Evolutionary conservation across 2,797 vertebrate species (phyloP).

Genomic region (Etheostoma nigrum): DNA sequence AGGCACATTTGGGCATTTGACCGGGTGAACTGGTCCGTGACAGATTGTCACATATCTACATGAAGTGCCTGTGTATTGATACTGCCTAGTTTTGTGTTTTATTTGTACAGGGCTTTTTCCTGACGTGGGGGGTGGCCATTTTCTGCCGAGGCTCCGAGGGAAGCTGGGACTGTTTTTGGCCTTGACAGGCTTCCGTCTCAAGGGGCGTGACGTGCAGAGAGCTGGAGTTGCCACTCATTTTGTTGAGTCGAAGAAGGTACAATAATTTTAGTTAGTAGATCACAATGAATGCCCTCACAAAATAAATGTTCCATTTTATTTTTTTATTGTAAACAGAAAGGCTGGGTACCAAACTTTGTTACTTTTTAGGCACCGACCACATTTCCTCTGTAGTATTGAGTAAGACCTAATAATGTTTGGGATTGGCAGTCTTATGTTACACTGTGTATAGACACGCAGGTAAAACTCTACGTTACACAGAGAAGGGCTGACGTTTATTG

Average conservation of each 20-base stretch:
- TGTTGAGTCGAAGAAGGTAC: constrained; percentile 91
- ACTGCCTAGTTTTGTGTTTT: constrained; percentile 1
- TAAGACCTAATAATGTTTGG: too few relatives aligned
- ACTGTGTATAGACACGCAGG: too few relatives aligned
- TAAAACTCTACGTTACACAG: too few relatives aligned
- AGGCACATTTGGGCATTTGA: not conserved
- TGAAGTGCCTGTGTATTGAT: not conserved
- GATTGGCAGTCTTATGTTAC: too few relatives aligned
- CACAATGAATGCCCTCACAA: not conserved
- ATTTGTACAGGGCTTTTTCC: constrained; percentile 92
- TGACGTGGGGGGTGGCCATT: constrained; percentile 96
- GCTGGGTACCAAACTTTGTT: too few relatives aligned
- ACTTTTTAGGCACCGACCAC: too few relatives aligned
- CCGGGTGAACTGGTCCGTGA: not conserved
- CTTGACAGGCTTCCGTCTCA: constrained; percentile 93
- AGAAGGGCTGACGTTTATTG: too few relatives aligned
- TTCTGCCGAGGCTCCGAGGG: constrained; percentile 93
- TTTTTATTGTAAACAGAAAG: too few relatives aligned
- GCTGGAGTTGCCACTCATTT: constrained; percentile 96
- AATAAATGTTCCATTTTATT: too few relatives aligned
- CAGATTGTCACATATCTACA: not conserved
- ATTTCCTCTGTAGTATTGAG: too few relatives aligned
- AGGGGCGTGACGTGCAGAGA: constrained; percentile 92
- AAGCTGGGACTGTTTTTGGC: constrained; percentile 92
- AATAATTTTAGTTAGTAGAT: too few relatives aligned